A percentile compares a stretch with the other conserved stretches of the same genome.
Conservation (phyloP, 2,797 vertebrate genomes). For the Alexandromys oeconomus region DNA sequence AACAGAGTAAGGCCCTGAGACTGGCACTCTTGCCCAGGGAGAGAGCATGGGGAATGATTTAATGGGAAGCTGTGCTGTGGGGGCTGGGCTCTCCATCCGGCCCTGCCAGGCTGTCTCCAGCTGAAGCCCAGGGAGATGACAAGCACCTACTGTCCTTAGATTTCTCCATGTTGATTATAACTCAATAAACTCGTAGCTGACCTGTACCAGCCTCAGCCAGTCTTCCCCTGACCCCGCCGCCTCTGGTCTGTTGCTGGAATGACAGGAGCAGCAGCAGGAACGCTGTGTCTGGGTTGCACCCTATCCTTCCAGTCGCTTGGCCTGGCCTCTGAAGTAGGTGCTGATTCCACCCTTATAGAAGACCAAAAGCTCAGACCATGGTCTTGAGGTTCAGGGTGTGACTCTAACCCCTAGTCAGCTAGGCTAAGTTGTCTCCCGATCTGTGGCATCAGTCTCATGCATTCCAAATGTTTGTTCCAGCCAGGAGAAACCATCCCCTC, state of each 20-base stretch:
- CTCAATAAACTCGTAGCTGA: slow-evolving; percentile 45
- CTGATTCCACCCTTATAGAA: neutral
- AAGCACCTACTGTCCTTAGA: neutral
- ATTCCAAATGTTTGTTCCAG: slow-evolving; percentile 87
- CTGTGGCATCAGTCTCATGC: neutral
- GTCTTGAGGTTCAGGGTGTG: too few species aligned
- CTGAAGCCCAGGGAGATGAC: neutral
- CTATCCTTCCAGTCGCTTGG: neutral
- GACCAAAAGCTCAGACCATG: neutral
- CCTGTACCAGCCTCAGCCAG: rapidly evolving
- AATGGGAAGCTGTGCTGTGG: neutral
- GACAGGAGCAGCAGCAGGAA: neutral
- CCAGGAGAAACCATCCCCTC: slow-evolving; percentile 85
- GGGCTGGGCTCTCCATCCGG: neutral
- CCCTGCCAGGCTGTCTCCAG: neutral
- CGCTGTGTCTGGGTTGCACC: neutral
- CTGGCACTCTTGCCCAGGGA: neutral
- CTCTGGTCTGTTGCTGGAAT: neutral
- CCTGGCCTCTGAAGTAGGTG: neutral
- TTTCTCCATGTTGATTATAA: neutral
- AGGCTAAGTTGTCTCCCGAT: neutral
- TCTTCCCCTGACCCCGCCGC: neutral
- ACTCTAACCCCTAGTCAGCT: neutral
- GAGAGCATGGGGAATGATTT: neutral
- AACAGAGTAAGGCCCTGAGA: neutral